Evolutionary conservation across 2,888 invertebrate genomes (phyloP).

Genomic region (Chrysopilus asiliformis): DNA sequence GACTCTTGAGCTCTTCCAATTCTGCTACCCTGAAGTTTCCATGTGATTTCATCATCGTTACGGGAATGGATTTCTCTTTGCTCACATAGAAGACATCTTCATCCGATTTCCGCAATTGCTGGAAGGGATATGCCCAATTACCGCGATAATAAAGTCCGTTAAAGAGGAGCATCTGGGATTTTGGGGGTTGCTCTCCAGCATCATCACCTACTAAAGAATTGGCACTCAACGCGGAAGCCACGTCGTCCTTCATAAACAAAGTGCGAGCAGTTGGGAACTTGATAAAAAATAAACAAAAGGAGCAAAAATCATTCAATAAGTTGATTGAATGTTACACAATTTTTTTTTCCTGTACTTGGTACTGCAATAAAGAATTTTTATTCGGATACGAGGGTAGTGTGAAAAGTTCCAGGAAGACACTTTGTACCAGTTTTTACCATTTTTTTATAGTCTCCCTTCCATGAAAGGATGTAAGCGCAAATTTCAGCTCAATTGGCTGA

Average conservation of each 20-base stretch:
- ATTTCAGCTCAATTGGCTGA: no score
- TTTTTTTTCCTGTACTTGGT: no score
- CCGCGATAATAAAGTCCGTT: conserved; percentile 70
- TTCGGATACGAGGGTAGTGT: no score
- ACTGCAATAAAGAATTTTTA: no score
- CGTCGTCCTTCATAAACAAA: conserved; percentile 40
- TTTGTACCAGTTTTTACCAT: no score
- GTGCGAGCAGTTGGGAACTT: conserved; percentile 35
- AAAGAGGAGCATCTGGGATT: conserved; percentile 52
- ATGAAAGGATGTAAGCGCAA: no score
- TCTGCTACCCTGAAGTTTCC: conserved; percentile 48
- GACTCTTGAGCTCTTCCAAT: conserved; percentile 48
- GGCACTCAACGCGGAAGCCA: conserved; percentile 45
- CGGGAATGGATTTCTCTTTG: conserved; percentile 44
- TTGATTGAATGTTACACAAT: no score
- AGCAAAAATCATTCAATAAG: background rate
- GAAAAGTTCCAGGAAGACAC: no score
- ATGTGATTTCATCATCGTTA: conserved; percentile 53
- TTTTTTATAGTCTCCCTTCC: no score
- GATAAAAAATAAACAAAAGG: conserved; percentile 9
- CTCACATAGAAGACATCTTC: conserved; percentile 50
- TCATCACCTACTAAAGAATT: conserved; percentile 38
- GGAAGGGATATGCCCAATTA: conserved; percentile 58
- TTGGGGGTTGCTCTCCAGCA: conserved; percentile 18
- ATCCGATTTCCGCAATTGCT: conserved; percentile 28